These are phyloP conservation scores for Myotis myotis DNA, from an alignment of 2,797 vertebrate species.

Conservation along the genomic window DNA sequence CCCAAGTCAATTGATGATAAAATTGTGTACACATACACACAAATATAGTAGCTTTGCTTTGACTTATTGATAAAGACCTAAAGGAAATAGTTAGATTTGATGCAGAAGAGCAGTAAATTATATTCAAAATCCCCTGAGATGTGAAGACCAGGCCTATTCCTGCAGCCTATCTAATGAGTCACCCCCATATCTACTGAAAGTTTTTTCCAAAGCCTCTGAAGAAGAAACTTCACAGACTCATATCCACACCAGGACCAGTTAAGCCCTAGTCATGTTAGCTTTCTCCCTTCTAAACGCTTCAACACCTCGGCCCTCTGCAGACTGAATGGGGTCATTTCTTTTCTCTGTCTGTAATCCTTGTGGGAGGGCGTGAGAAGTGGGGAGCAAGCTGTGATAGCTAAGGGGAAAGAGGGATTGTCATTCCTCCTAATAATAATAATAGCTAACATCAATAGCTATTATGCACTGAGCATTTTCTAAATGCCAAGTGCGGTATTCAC, in stretches of 20 bases:
- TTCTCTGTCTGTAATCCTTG: not conserved
- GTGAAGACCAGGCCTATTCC: not conserved
- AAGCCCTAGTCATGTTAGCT: not conserved
- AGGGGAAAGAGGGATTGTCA: not conserved
- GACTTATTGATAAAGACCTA: not conserved
- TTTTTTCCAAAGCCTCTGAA: not conserved
- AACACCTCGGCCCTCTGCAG: not conserved
- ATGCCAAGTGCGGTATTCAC: not conserved
- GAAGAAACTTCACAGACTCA: not conserved
- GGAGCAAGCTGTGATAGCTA: not conserved
- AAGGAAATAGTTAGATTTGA: not conserved
- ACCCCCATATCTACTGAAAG: not conserved
- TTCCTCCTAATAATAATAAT: not conserved
- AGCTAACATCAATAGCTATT: not conserved
- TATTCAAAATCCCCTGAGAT: not conserved
- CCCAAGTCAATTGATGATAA: not conserved
- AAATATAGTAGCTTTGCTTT: not conserved
- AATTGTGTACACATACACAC: not conserved
- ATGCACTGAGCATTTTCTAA: not conserved
- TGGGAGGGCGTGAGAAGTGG: not conserved
- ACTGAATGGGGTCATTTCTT: not conserved
- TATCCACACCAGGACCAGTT: rapidly evolving
- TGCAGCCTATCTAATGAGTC: not conserved
- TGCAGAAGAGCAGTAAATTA: not conserved
- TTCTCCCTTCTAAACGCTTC: not conserved